These are phyloP conservation scores for Molossus molossus DNA, from an alignment of 2,797 vertebrate species.

Conservation along the genomic window DNA sequence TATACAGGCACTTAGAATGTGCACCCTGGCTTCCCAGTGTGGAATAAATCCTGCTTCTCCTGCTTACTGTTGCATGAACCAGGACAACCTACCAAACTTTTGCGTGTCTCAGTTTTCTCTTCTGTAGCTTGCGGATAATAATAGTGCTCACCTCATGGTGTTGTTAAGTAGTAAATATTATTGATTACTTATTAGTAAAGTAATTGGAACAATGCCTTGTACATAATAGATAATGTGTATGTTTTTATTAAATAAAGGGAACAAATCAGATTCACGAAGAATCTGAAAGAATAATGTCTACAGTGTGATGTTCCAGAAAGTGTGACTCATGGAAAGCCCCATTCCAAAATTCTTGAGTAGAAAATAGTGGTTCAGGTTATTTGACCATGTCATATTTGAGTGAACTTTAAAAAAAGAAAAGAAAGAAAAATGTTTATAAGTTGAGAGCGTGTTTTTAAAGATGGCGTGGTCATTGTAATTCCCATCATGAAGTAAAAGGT, in stretches of 20 bases:
- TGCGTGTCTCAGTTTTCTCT: neutral
- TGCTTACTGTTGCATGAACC: neutral
- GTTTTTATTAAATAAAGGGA: neutral
- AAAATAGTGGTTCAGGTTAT: neutral
- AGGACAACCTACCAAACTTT: neutral
- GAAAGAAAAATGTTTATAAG: neutral
- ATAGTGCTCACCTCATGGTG: neutral
- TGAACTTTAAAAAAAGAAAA: neutral
- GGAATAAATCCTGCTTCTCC: neutral
- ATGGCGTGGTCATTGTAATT: neutral
- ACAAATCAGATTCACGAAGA: neutral
- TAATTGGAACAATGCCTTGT: neutral
- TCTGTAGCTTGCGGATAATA: neutral
- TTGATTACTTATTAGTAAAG: neutral
- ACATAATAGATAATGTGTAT: neutral
- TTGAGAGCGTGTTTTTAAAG: neutral
- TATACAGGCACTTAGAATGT: rapidly evolving
- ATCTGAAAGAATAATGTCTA: neutral
- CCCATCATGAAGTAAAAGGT: neutral
- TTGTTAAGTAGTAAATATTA: neutral
- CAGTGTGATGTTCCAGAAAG: neutral
- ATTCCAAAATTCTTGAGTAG: neutral
- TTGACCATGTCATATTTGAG: neutral
- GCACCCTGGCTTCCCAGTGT: rapidly evolving
- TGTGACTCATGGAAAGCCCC: rapidly evolving